Percentiles rank a stretch among this genome's conserved stretches.
Conservation (phyloP, 2,797 vertebrate species). For the Rhadinocentrus ornatus region DNA sequence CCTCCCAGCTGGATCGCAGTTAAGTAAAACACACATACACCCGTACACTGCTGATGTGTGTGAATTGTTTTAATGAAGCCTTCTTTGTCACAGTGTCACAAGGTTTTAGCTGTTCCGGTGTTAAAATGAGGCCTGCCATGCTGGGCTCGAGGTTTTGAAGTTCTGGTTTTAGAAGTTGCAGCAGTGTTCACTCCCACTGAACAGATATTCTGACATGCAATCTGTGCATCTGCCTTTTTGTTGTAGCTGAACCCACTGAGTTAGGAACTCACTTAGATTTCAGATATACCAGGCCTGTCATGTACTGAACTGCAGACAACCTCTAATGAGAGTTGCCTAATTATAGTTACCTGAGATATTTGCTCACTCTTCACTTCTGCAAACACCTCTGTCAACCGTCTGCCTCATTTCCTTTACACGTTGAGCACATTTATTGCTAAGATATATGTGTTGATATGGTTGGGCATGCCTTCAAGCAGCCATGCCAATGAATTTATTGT, state of each 20-base stretch:
- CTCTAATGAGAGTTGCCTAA: constrained; percentile 70
- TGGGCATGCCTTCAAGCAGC: constrained; percentile 29
- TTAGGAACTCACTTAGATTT: constrained; percentile 56
- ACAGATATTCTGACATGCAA: constrained; percentile 56
- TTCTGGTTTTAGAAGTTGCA: constrained; percentile 62
- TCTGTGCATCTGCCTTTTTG: constrained; percentile 38
- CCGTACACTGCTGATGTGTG: constrained; percentile 31
- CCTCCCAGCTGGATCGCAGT: constrained; percentile 69
- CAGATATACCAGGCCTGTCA: constrained; percentile 31
- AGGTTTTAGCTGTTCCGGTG: constrained; percentile 55
- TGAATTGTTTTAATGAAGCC: constrained; percentile 63
- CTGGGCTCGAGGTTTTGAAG: constrained; percentile 73
- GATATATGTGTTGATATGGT: constrained; percentile 38
- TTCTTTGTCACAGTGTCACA: constrained; percentile 64
- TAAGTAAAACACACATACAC: constrained; percentile 41
- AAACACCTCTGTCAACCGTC: constrained; percentile 60
- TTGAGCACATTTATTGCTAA: constrained; percentile 19
- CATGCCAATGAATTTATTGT: constrained; percentile 25
- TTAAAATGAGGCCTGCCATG: constrained; percentile 67
- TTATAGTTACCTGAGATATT: constrained; percentile 66
- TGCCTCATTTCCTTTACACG: constrained; percentile 19
- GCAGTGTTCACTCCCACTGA: constrained; percentile 65
- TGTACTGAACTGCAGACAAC: constrained; percentile 51
- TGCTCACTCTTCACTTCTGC: constrained; percentile 53
- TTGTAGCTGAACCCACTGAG: constrained; percentile 53